These are phyloP conservation scores for Holocentrus rufus DNA, from an alignment of 2,797 vertebrate genomes.

Conservation along the genomic window DNA sequence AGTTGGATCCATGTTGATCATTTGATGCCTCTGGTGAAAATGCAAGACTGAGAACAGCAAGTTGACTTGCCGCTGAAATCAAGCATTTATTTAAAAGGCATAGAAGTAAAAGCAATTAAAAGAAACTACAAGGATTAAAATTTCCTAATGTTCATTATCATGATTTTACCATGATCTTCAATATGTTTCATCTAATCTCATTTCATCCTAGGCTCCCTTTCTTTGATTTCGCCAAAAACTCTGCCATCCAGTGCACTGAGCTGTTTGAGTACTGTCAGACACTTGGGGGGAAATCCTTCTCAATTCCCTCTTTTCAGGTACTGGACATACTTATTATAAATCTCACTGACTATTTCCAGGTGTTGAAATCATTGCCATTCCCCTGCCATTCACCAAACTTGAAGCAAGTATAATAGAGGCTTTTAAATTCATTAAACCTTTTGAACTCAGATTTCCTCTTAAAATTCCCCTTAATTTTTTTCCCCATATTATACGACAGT, in stretches of 20 bases:
- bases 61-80: background rate
- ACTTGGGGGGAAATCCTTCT: slow-evolving; percentile 79
- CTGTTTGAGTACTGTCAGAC: slow-evolving; percentile 89
- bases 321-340: background rate
- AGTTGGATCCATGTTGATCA: background rate
- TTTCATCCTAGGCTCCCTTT: slow-evolving; percentile 80
- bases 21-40: background rate
- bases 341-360: background rate
- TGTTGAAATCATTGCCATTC: background rate
- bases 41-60: background rate
- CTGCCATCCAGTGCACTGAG: slow-evolving; percentile 89
- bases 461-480: no score
- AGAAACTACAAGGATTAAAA: background rate
- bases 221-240: slow-evolving; percentile 82
- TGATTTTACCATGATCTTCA: background rate
- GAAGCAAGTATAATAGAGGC: background rate
- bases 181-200: background rate
- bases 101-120: no score
- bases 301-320: slow-evolving; percentile 90
- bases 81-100: background rate
- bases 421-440: no score
- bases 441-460: no score
- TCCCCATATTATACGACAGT: no score
- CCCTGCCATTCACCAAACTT: no score
- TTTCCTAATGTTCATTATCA: background rate